phyloP scores from a whole-genome alignment of 2,888 invertebrate species.

The Pachymerium ferrugineum region DNA sequence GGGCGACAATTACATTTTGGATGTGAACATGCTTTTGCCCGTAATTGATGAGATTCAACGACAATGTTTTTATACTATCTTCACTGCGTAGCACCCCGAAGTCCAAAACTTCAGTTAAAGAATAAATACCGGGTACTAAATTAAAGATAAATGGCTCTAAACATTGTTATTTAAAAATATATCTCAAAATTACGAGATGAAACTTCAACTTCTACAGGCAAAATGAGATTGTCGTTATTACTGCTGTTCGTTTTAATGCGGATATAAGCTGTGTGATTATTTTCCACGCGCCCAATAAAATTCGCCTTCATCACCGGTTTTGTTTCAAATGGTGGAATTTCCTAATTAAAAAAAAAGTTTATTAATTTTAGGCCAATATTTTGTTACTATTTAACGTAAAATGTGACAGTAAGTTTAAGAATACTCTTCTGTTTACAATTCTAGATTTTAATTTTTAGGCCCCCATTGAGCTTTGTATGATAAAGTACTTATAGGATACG shows the following conservation, averaged over 20 bases:
- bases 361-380: not conserved
- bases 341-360: constrained; percentile 43
- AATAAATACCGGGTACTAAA: constrained; percentile 61
- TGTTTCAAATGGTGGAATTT: constrained; percentile 80
- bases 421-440: no score
- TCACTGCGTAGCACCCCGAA: constrained; percentile 73
- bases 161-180: not conserved
- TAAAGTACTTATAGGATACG: no score
- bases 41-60: constrained; percentile 63
- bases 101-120: constrained; percentile 69
- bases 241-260: constrained; percentile 66
- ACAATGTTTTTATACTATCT: constrained; percentile 56
- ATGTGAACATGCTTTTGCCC: constrained; percentile 62
- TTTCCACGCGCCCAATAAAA: constrained; percentile 68
- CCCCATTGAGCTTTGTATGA: no score
- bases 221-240: constrained; percentile 60
- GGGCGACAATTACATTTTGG: constrained; percentile 56
- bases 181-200: constrained; percentile 49
- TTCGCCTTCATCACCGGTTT: constrained; percentile 81
- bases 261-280: constrained; percentile 79
- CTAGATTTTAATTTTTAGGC: no score
- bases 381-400: no score
- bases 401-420: no score
- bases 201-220: constrained; percentile 80
- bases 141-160: constrained; percentile 27